Evolutionary conservation across 2,888 invertebrate species (phyloP).

Genomic region (Zhuqinia jingwanae): DNA sequence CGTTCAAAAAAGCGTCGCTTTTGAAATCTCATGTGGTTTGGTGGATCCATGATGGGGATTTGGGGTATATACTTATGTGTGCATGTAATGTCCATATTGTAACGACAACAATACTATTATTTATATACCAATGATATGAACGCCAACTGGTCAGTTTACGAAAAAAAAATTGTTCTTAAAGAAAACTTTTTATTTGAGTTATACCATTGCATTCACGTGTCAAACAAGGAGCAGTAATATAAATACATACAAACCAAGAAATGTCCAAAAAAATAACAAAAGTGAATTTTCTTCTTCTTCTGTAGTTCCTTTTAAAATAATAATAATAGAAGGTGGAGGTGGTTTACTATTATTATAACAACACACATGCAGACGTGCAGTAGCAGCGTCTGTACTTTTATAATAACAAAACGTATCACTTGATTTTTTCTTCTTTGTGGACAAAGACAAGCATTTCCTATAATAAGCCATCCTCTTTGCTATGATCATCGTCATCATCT

Average conservation of each 20-base stretch:
- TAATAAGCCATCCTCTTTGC: background rate
- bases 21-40: background rate
- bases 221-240: background rate
- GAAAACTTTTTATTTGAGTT: too few relatives aligned
- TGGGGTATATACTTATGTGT: background rate
- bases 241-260: background rate
- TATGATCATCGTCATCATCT: background rate
- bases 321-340: slow-evolving; percentile 15
- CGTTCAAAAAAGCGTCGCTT: slow-evolving; percentile 15
- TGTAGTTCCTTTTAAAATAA: background rate
- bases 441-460: slow-evolving; percentile 21
- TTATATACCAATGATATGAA: background rate
- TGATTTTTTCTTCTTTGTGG: background rate
- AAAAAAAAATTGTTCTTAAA: slow-evolving; percentile 8
- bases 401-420: slow-evolving; percentile 20
- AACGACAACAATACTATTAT: background rate
- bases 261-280: slow-evolving; percentile 28
- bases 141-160: slow-evolving; percentile 52
- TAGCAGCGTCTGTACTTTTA: background rate
- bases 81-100: background rate
- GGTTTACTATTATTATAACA: background rate
- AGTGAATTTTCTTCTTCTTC: background rate
- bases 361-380: background rate
- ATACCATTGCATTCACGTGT: too few relatives aligned
- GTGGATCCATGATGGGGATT: too few relatives aligned